Base-by-base conservation (phyloP, 2,888 invertebrate species). In the Shargacucullia verbasci region DNA sequence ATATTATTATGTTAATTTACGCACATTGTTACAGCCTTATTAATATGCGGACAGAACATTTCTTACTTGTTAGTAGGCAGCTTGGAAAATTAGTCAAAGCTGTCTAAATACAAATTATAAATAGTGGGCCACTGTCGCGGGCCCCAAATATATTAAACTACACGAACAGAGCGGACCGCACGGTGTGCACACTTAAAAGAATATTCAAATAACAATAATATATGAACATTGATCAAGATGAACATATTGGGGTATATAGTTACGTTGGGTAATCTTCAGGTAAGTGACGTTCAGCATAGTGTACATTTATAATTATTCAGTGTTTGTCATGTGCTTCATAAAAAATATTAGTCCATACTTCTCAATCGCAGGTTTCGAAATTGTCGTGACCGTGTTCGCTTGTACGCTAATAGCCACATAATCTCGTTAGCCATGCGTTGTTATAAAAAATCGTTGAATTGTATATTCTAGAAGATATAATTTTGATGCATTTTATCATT, bases 31-130 rank as follows among this genome's bases (percentile, higher is more conserved):
- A 34, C 54, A 68, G 69, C 73, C 74, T 77, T 25, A 85, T 83
- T 85, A 77, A 70, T 78, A 86, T 86, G 76, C 54, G 47, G 46
- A 81, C 81, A 84, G 82, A 80, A 81, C 73, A 69, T 79, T 76
- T 70, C 60, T 46, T 68, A 56, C 61, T 59, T 48, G 45, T 59
- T 59, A 61, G 67, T 59, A 59, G 65, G 67, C 53, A 64, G 70
- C 73, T 73, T 77, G 70, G 61, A 66, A 68, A 75, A 82, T 83
- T 80, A 63, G 78, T 80, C 77, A 79, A 76, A 78, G 76, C 76
- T 65, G 60, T 65, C 35, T 63, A 79, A 83, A 85, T 82, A 83
- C 65, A 66, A 83, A 85, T 82, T 82, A 86, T 86, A 82, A 79
- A 82, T 84, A 80, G 75, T 64, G 71, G 56, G 78, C 75, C 79